Evolutionary conservation across 2,888 invertebrate genomes (phyloP).

Genomic region (Podotricha telesiphe): DNA sequence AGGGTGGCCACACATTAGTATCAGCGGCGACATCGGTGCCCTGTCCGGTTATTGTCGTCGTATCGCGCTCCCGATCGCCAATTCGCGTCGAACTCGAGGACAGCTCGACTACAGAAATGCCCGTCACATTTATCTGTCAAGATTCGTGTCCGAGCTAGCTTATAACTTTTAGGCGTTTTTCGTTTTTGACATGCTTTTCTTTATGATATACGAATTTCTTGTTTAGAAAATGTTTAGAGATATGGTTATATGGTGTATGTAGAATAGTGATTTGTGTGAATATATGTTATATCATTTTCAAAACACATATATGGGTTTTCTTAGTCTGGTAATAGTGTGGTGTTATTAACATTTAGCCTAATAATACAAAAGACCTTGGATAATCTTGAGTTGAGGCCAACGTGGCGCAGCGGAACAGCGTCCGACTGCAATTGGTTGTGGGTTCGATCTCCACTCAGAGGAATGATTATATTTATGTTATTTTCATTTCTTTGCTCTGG

Average conservation of each 20-base stretch:
- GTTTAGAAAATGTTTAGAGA: neutral
- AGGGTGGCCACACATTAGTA: constrained; percentile 75
- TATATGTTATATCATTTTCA: no score
- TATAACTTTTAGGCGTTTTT: constrained; percentile 16
- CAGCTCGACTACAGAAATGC: constrained; percentile 60
- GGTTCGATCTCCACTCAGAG: no score
- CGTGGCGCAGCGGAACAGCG: no score
- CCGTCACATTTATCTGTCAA: constrained; percentile 59
- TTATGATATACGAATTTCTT: neutral
- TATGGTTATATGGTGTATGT: neutral
- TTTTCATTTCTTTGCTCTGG: no score
- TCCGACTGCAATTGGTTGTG: no score
- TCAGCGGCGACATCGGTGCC: constrained; percentile 60
- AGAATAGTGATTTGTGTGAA: no score
- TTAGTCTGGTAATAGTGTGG: no score
- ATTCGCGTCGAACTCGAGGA: constrained; percentile 58
- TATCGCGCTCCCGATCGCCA: constrained; percentile 69
- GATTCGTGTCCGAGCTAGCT: constrained; percentile 31
- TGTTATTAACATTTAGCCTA: no score
- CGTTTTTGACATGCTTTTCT: neutral
- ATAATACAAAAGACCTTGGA: no score
- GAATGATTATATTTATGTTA: no score
- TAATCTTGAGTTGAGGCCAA: no score
- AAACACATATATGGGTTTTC: no score
- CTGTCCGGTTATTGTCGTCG: constrained; percentile 73